Conservation (phyloP, 2,888 invertebrate species). For the Agrilus mali region DNA sequence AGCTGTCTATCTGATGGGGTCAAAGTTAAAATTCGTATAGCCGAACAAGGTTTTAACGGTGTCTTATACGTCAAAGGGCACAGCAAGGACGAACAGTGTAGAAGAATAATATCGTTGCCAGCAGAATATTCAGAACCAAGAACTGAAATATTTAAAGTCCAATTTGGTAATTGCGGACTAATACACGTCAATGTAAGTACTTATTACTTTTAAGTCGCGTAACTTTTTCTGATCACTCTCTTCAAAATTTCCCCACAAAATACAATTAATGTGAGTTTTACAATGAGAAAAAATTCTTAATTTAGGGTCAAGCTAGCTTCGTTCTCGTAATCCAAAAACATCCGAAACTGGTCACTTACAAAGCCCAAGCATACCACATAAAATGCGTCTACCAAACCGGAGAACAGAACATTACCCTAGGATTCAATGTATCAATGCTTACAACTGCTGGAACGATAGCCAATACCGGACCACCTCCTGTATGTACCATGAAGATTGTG, state of each 20-base stretch:
- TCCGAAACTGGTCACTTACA: constrained; percentile 87
- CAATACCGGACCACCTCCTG: constrained; percentile 88
- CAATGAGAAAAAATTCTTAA: constrained; percentile 11
- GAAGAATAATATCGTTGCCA: constrained; percentile 65
- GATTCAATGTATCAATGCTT: constrained; percentile 90
- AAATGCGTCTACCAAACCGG: constrained; percentile 92
- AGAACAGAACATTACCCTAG: constrained; percentile 82
- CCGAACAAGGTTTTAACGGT: constrained; percentile 71
- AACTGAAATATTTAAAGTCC: constrained; percentile 57
- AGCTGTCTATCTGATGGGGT: constrained; percentile 87
- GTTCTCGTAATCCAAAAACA: constrained; percentile 93
- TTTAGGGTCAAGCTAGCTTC: constrained; percentile 80
- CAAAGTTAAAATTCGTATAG: constrained; percentile 67
- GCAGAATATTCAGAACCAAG: constrained; percentile 46
- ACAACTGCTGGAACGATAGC: constrained; percentile 92
- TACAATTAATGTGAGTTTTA: too few relatives aligned
- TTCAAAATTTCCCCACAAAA: too few relatives aligned
- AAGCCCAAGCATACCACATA: constrained; percentile 92
- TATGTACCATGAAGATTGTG: constrained; percentile 84
- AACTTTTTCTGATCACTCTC: too few relatives aligned
- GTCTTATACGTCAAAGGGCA: constrained; percentile 89
- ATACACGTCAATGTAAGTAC: constrained; percentile 78
- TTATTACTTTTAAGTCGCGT: too few relatives aligned
- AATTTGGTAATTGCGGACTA: constrained; percentile 83
- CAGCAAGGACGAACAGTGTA: constrained; percentile 84